Evolutionary conservation across 2,113 vertebrate genomes (phyloP), one percentile per base, ranked within the genome.

Genomic region (Apistogramma diplotaenia): DNA sequence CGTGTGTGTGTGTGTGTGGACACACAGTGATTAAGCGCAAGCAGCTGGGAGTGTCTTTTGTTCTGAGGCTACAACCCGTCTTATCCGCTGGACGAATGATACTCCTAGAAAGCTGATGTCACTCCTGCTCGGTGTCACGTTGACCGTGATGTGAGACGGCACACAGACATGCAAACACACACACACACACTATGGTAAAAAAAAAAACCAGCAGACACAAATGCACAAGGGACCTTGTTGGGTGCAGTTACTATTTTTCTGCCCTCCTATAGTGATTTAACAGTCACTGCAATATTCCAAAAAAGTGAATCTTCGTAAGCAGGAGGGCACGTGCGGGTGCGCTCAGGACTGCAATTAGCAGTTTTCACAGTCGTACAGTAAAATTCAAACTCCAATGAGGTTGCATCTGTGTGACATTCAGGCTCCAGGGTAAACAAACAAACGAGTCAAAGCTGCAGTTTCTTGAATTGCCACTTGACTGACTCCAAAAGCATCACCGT

Each of bases 61-160:
- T 46, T 82, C 59, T 79, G 72, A 84, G 84, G 84, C 87, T 74
- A 55, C 74, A 51, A 54, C 11, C 57, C 35, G 72, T 83, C 54
- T 82, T 74, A 83, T 84, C 81, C 43, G 16, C 81, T 76, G 90
- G 78, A 77, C 65, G 51, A 84, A 76, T 87, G 88, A 87, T 84
- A 76, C 87, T 92, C 80, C 65, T 89, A 82, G 89, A 92, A 87
- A 94, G 84, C 90, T 18, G 43, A 88, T 83, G 90, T 89, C 88
- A 77, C 85, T 74, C 85, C 74, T 35, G 60, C 73, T 84, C 82
- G 86, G 74, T 74, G 83, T 91, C 90, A 89, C 76, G 0, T 11
- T 84, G 81, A 82, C 76, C 16, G 0, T 89, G 70, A 89, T 59
- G 37, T 11, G 57, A 87, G 80, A 55, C 23, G 21, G 10, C 88